Evolutionary conservation across 2,797 vertebrate species (phyloP).

Genomic region (Hydrolagus colliei): DNA sequence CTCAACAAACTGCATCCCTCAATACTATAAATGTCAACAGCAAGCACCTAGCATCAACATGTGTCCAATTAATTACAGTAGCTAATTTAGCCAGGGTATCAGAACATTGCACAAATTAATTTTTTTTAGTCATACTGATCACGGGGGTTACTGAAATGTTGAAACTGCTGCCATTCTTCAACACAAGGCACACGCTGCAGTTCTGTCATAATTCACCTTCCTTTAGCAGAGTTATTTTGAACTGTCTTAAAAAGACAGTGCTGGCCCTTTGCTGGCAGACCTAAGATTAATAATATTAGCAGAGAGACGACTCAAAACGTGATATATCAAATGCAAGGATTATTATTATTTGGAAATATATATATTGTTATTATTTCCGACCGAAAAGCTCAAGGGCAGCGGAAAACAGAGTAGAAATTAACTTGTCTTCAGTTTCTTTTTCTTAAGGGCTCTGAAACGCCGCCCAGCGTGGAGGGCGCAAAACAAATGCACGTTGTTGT

Average conservation of each 20-base stretch:
- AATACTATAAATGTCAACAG: no score
- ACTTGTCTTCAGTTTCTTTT: no score
- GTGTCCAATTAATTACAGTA: not conserved
- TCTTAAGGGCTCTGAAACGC: no score
- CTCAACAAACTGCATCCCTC: no score
- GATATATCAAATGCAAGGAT: not conserved
- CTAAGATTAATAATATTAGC: constrained; percentile 1
- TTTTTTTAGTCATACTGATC: not conserved
- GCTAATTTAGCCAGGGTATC: not conserved
- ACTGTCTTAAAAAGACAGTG: not conserved
- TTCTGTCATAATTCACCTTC: not conserved
- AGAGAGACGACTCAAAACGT: not conserved
- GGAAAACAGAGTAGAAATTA: not conserved
- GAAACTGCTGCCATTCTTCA: not conserved
- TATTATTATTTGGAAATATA: not conserved
- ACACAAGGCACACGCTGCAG: not conserved
- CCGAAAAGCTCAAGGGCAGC: not conserved
- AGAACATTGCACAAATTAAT: not conserved
- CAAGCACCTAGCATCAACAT: not conserved
- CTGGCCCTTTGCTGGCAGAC: not conserved
- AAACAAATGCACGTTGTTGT: not conserved
- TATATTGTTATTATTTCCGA: no score
- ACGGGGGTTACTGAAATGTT: not conserved
- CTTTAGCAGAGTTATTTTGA: not conserved
- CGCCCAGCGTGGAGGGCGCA: no score